A percentile compares a stretch with the other conserved stretches of the same genome.
Evolutionary conservation across 2,113 vertebrate genomes (phyloP).

Genomic region (Oryzias curvinotus): DNA sequence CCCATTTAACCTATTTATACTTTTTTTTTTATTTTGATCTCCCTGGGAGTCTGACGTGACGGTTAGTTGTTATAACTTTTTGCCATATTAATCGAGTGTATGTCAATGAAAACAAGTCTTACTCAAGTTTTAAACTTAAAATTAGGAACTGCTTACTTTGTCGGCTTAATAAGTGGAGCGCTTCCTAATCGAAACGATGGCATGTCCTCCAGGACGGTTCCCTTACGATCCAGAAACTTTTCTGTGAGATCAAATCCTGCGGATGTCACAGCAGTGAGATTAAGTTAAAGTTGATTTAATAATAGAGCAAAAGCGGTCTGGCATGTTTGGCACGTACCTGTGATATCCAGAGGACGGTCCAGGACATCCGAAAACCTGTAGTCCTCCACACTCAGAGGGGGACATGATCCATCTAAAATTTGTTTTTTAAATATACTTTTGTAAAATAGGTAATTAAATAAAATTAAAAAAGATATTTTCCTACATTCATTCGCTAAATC

Average conservation of each 20-base stretch:
- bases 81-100: not conserved
- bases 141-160: conserved; percentile 67
- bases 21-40: conserved; percentile 22
- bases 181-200: conserved; percentile 88
- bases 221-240: conserved; percentile 86
- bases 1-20: conserved; percentile 38
- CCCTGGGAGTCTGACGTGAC: not conserved
- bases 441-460: too few species aligned
- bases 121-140: too few species aligned
- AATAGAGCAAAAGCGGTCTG: not conserved
- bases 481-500: too few species aligned
- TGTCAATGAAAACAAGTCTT: not conserved
- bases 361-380: conserved; percentile 70
- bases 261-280: conserved; percentile 37
- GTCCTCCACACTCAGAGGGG: conserved; percentile 77
- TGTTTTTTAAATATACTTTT: too few species aligned
- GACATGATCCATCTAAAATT: conserved; percentile 76
- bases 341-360: conserved; percentile 72
- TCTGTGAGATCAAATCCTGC: conserved; percentile 92
- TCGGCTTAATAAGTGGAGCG: conserved; percentile 86
- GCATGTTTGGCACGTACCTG: conserved; percentile 78
- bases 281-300: not conserved
- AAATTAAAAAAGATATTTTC: too few species aligned
- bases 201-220: conserved; percentile 81
- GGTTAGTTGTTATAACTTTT: conserved; percentile 14